Conservation (phyloP, 2,888 invertebrate genomes). For the Ormyrus nitidulus region DNA sequence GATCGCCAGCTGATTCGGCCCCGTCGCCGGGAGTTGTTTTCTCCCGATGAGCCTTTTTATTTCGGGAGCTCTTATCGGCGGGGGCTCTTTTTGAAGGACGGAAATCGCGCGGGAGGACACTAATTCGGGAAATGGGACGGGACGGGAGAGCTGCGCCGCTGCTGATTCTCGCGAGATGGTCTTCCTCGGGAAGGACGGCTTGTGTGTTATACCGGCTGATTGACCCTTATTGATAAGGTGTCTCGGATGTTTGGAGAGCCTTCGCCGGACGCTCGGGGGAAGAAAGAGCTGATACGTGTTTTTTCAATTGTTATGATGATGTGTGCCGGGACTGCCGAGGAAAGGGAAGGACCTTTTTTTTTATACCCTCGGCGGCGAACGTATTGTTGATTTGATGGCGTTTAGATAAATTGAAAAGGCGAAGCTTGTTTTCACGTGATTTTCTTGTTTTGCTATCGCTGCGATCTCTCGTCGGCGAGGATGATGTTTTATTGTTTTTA, state of each 20-base stretch:
- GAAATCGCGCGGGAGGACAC: too few relatives aligned
- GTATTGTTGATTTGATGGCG: too few relatives aligned
- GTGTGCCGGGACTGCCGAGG: not conserved
- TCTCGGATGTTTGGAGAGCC: conserved; percentile 11
- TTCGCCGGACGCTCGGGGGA: not conserved
- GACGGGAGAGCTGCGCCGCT: not conserved
- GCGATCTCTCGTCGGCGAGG: too few relatives aligned
- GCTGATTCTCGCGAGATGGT: not conserved
- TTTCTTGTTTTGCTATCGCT: too few relatives aligned
- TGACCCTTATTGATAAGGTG: conserved; percentile 20
- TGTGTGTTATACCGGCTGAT: not conserved
- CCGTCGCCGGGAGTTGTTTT: not conserved
- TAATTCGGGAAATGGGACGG: not conserved
- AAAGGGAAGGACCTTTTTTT: too few relatives aligned
- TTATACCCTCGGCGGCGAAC: too few relatives aligned
- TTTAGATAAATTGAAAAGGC: too few relatives aligned
- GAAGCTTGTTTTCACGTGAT: too few relatives aligned
- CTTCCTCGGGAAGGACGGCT: too few relatives aligned
- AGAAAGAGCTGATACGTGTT: conserved; percentile 30
- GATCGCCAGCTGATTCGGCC: conserved; percentile 52
- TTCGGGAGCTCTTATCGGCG: conserved; percentile 25
- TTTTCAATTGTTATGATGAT: conserved; percentile 38
- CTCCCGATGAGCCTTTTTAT: not conserved
- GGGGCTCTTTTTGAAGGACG: conserved; percentile 1
- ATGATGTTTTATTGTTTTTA: too few relatives aligned